Evolutionary conservation across 2,888 invertebrate genomes (phyloP).

Genomic region (Andricus curvator): DNA sequence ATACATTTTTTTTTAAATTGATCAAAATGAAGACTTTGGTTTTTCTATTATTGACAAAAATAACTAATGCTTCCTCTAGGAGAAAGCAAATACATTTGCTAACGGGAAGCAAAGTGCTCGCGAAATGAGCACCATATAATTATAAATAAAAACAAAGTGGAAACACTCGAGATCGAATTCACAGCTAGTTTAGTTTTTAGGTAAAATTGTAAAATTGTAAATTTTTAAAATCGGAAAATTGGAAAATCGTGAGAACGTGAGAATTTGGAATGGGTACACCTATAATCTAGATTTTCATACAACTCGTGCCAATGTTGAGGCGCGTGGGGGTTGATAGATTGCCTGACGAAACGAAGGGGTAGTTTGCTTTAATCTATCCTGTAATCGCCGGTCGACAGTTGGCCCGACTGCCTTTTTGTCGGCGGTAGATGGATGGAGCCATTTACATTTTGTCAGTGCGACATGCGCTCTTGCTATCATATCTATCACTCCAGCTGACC

Average conservation of each 20-base stretch:
- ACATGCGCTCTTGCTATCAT: slow-evolving; percentile 77
- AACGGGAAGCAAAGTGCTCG: too few species aligned
- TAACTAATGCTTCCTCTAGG: too few species aligned
- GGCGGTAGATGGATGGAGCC: slow-evolving; percentile 76
- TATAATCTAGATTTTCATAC: slow-evolving; percentile 2
- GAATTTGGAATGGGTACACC: neutral
- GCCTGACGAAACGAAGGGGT: slow-evolving; percentile 77
- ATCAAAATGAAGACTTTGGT: too few species aligned
- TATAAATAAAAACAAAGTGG: too few species aligned
- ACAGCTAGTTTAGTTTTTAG: too few species aligned
- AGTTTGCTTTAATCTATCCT: slow-evolving; percentile 78
- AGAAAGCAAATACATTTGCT: too few species aligned
- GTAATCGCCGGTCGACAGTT: slow-evolving; percentile 78
- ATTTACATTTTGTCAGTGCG: slow-evolving; percentile 79
- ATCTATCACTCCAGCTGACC: slow-evolving; percentile 72
- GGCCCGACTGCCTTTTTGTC: slow-evolving; percentile 76
- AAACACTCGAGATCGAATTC: rapidly evolving
- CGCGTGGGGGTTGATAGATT: slow-evolving; percentile 76
- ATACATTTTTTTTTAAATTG: too few species aligned
- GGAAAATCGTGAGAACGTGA: neutral
- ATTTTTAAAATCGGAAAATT: too few species aligned
- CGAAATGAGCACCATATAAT: too few species aligned
- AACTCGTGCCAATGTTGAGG: slow-evolving; percentile 53
- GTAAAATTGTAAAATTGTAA: too few species aligned
- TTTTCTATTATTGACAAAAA: too few species aligned